Base-by-base conservation (phyloP, 2,888 invertebrate genomes). In the Xanthia icteritia region DNA sequence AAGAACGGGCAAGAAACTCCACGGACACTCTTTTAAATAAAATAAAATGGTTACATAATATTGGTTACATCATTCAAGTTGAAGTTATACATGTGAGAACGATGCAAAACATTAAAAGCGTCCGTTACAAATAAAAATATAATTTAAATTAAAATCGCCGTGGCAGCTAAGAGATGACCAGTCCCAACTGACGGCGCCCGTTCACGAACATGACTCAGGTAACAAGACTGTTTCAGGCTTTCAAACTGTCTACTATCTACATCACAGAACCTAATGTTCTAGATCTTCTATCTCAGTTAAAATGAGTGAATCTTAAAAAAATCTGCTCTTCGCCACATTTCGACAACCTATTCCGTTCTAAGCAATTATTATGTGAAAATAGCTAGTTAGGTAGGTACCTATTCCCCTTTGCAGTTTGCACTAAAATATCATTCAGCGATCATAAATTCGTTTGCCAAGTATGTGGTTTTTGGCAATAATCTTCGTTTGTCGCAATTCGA, bases 371-470 rank as follows among this genome's bases (percentile, higher is more conserved):
- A 13, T 13, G 23, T 20, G 5, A 45, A 72, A 23, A 74, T 23
- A 20, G 2, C 6, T 31, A 71, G 15, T 5, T 27, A 42, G 39
- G 39, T 27, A 42, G 39, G 39, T 42, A 72, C 8, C 11, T 13
- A 27, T 36, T 20, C 0, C 36, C 39, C 5, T 74, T 23, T 27
- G 11, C 23, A 60, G 27, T 27, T 48, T 73, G 17, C 45, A 39
- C 36, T 48, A 77, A 64, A 48, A 77, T 58, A 76, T n/a, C 15
- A 23, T n/a, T 27, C 31, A 20, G n/a, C 11, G 11, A 42, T 51
- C 39, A 31, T 66, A 48, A 66, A 77, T 58, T 79, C n/a, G 17
- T 23, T 48, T 58, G 67, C 66, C 77, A 77, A 58, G 17, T 36
- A 56, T 48, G 31, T 60, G 73, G 36, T 48, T 74, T 72, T 20